Conservation (phyloP, 2,113 vertebrate genomes). For the Nothocercus nigrocapillus region DNA sequence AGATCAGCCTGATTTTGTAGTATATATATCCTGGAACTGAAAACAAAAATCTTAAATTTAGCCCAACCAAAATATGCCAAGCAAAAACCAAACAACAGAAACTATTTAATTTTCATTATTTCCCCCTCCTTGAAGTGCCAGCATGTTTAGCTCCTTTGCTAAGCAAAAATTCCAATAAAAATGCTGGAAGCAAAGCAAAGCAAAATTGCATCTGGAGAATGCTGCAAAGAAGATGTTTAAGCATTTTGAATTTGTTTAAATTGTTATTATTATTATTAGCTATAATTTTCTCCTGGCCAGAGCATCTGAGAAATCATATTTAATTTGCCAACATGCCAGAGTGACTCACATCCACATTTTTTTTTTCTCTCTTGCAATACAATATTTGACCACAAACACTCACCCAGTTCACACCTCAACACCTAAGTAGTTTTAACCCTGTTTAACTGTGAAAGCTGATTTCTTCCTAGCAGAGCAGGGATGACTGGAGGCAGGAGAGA, state of each 20-base stretch:
- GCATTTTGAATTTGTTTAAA: neutral
- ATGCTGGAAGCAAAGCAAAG: slow-evolving; percentile 22
- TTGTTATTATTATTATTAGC: neutral
- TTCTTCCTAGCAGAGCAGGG: neutral
- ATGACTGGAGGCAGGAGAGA: slow-evolving; percentile 33
- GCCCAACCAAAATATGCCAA: neutral
- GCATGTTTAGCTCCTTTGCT: neutral
- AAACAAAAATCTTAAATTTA: neutral
- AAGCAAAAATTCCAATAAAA: neutral
- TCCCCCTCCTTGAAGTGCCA: neutral
- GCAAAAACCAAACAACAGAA: neutral
- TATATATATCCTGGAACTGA: neutral
- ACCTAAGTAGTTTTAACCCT: neutral
- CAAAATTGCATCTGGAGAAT: neutral
- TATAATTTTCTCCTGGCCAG: slow-evolving; percentile 32
- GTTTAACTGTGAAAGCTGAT: neutral
- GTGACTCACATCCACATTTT: neutral
- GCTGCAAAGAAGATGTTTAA: neutral
- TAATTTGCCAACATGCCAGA: neutral
- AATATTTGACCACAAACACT: slow-evolving; percentile 20
- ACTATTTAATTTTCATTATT: neutral
- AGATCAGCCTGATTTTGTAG: neutral
- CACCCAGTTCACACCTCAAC: neutral
- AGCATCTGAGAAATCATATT: slow-evolving; percentile 17
- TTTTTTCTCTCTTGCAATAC: neutral